Conservation (phyloP, 1,140 invertebrate species). For the Lasaia peninsularis region DNA sequence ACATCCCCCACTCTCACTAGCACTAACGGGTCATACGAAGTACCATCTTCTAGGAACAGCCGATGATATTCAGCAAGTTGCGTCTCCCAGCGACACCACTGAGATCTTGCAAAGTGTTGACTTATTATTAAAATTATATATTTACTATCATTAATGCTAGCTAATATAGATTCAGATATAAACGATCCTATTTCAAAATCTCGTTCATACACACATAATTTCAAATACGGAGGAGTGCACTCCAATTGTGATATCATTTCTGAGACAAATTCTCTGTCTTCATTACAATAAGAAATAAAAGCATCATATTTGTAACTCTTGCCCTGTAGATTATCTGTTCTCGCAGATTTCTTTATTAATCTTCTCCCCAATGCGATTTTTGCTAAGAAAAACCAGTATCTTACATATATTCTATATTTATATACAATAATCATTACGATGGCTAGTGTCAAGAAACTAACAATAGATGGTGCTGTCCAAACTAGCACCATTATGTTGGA, state of each 20-base stretch:
- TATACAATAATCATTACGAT: conserved; percentile 41
- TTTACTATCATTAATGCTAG: conserved; percentile 78
- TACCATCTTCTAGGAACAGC: conserved; percentile 71
- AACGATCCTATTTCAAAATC: conserved; percentile 81
- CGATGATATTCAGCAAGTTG: conserved; percentile 79
- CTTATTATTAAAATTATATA: conserved; percentile 82
- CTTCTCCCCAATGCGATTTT: conserved; percentile 67
- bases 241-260: conserved; percentile 79
- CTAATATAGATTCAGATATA: conserved; percentile 80
- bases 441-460: conserved; percentile 28
- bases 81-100: conserved; percentile 83
- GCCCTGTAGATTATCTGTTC: conserved; percentile 24
- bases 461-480: conserved; percentile 50
- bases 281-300: conserved; percentile 82
- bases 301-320: conserved; percentile 79
- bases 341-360: conserved; percentile 48
- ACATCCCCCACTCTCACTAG: conserved; percentile 79
- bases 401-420: conserved; percentile 70
- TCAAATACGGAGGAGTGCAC: conserved; percentile 73
- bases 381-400: conserved; percentile 78
- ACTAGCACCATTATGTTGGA: conserved; percentile 51
- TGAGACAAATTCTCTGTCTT: conserved; percentile 80
- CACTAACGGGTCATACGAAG: conserved; percentile 76
- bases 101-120: conserved; percentile 80
- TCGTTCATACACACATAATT: conserved; percentile 81